Base-by-base conservation (phyloP, 2,113 vertebrate species). In the Mobula hypostoma region DNA sequence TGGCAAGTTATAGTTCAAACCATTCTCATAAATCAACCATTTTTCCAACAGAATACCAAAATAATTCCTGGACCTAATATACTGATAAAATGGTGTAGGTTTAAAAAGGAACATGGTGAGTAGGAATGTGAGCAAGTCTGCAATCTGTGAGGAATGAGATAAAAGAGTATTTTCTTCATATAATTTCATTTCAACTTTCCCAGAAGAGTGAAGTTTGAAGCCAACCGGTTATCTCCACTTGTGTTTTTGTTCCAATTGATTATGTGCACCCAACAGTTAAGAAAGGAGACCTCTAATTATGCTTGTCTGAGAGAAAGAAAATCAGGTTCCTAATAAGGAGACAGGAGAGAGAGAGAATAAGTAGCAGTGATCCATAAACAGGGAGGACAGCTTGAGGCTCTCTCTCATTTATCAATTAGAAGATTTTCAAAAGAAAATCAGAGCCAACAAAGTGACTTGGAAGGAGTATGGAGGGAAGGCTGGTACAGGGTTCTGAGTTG, bases 1-100 rank as follows among this genome's bases (percentile, higher is more conserved):
- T 72, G 32, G 14, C 32, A 72, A 48, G 36, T 40, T 92, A 68
- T 66, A 72, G 32, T 74, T 72, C 66, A 92, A 92, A 92, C 90
- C 17, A 74, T 92, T 92, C 90, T 72, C 90, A 72, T 92, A 92
- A 92, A 92, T 92, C 90, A 92, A 92, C 68, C 8, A 15, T 92
- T 91, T 92, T 72, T 66, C 83, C 90, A 92, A 72, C 5, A 72
- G 90, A 3, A 92, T 92, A 40, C 9, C 70, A 92, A 48, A 92
- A 5, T 5, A 29, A 29, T 72, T 92, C 72, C 90, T 92, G 70
- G 90, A 92, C 66, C 90, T 72, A 92, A 72, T 61, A 48, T 92
- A 66, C 68, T 72, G 66, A 48, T 70, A 72, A 92, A 92, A n/a
- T 72, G 32, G 66, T 92, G 32, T 32, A 40, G 70, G 40, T 92